A percentile compares a stretch with the other conserved stretches of the same genome.
phyloP scores from a whole-genome alignment of 2,888 invertebrate genomes.

The Diaphora mendica region DNA sequence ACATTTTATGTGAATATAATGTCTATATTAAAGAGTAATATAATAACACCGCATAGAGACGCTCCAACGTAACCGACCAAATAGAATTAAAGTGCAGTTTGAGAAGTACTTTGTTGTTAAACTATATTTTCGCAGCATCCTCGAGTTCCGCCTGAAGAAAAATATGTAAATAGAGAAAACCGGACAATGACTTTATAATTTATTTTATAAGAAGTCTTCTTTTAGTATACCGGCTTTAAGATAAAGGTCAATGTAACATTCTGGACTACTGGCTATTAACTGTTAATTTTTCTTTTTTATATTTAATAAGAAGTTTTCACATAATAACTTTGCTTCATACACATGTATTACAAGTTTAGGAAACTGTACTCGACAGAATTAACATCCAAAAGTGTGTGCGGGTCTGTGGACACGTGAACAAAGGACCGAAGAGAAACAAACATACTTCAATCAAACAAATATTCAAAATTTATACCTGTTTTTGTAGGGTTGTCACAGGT shows the following conservation, averaged over 20 bases:
- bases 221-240: conserved; percentile 31
- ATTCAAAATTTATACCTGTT: too few species aligned
- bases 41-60: not conserved
- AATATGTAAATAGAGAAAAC: conserved; percentile 48
- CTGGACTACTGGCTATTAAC: not conserved
- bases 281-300: too few species aligned
- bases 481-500: too few species aligned
- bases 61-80: conserved; percentile 15
- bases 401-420: not conserved
- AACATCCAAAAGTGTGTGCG: not conserved
- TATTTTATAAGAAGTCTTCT: conserved; percentile 43
- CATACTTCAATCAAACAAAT: too few species aligned
- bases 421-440: too few species aligned
- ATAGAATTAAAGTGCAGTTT: conserved; percentile 37
- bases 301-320: too few species aligned
- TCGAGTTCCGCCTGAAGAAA: conserved; percentile 21
- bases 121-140: conserved; percentile 31
- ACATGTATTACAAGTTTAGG: not conserved
- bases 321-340: not conserved
- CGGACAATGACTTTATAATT: conserved; percentile 42
- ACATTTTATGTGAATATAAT: not conserved
- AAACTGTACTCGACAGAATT: not conserved
- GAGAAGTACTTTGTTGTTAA: conserved; percentile 33
- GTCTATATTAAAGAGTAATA: not conserved
- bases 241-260: conserved; percentile 13